These are phyloP conservation scores for Craseonycteris thonglongyai DNA, from an alignment of 2,113 vertebrate species.

Conservation along the genomic window DNA sequence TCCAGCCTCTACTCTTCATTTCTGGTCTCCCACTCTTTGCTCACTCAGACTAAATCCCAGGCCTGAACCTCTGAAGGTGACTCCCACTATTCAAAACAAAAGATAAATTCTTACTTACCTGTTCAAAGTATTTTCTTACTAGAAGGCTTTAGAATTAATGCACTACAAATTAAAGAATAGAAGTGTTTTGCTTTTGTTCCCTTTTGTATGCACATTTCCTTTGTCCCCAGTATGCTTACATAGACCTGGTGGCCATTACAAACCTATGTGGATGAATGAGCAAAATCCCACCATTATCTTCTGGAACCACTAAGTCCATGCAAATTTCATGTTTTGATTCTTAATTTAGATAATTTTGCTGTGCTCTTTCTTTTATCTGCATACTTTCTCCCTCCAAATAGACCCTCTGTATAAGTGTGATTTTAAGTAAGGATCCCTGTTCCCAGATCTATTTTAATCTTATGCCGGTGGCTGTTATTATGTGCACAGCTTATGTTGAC, in stretches of 20 bases:
- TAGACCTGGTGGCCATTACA: neutral
- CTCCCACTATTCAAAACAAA: neutral
- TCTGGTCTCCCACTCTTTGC: neutral
- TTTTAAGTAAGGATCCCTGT: neutral
- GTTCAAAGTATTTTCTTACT: neutral
- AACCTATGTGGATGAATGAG: rapidly evolving
- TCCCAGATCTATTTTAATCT: neutral
- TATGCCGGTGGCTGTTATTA: rapidly evolving
- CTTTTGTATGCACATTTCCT: neutral
- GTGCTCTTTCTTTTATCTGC: neutral
- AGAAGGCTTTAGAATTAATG: neutral
- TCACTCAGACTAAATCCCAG: neutral
- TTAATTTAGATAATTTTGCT: neutral
- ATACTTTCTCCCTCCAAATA: neutral
- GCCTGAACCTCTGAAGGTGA: neutral
- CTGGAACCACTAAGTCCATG: neutral
- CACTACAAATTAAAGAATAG: neutral
- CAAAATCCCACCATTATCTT: neutral
- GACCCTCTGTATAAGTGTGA: neutral
- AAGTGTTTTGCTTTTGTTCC: neutral
- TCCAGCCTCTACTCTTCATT: neutral
- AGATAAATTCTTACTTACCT: neutral
- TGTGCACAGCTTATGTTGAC: neutral
- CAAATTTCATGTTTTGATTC: neutral
- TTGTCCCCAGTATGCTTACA: neutral